Base-by-base conservation (phyloP, 2,888 invertebrate species). In the Callyntrura guangdongensis region DNA sequence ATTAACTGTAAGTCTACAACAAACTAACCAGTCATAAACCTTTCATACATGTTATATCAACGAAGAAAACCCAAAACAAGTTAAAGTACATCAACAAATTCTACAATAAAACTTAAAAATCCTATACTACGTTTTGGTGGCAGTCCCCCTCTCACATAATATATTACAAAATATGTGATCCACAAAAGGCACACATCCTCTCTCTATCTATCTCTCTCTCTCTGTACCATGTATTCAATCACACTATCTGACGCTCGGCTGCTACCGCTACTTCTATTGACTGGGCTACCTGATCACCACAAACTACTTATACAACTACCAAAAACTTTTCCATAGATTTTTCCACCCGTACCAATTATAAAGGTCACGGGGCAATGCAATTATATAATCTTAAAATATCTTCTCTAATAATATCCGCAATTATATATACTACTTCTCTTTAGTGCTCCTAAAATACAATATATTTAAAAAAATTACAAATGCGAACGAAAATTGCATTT, bases 261-360 rank as follows among this genome's bases (percentile, higher is more conserved):
- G 72, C 47, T 17, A 45, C 72, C 36, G 36, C 36, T 72, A 47
- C 47, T 45, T 9, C 47, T 72, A 17, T 27, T 67, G 25, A 79
- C 79, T 79, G 53, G 79, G 56, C 79, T 56, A 56, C 79, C 56
- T 56, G 53, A 17, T 1, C 25, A 79, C 53, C 25, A 56, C 79
- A 17, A 36, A 81, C 61, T 61, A 81, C 27, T 36, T 53, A 25
- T 17, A n/a, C n/a, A 22, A n/a, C 83, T 47, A 84, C 69, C 67
- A 84, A 27, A 49, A 47, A 36, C 64, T 61, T 17, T n/a, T 64
- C 20, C 8, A 17, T 59, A 81, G 8, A 69, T 45, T 56, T 45
- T 59, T 72, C 47, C 82, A 90, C 90, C 90, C 90, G 90, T 90
- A 86, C 86, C 90, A 89, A 89, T 89, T 88, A 86, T 86, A 90